A percentile compares a stretch with the other conserved stretches of the same genome.
phyloP scores from a whole-genome alignment of 2,113 vertebrate genomes.

The Anhinga anhinga region DNA sequence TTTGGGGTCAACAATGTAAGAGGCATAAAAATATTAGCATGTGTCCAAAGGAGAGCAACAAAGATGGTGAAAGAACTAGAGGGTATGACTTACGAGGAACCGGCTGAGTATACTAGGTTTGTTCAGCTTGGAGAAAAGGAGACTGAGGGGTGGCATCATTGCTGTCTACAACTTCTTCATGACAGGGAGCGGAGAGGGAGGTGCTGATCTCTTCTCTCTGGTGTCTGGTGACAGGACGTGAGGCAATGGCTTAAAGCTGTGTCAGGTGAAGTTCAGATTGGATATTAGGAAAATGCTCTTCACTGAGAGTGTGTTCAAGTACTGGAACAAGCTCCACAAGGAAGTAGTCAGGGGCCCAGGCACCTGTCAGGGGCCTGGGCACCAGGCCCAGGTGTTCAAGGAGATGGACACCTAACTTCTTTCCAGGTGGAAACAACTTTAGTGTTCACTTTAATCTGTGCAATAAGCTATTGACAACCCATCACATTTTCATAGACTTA shows the following conservation, averaged over 20 bases:
- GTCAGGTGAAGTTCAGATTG: background rate
- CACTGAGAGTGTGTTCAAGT: background rate
- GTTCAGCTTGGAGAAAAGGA: background rate
- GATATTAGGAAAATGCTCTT: background rate
- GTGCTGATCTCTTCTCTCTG: background rate
- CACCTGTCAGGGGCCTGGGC: too few species aligned
- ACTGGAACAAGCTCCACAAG: background rate
- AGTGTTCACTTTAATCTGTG: background rate
- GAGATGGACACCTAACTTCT: background rate
- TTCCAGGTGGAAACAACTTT: background rate
- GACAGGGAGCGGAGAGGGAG: fast-evolving
- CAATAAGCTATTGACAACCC: background rate
- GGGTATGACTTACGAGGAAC: background rate
- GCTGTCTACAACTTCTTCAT: background rate
- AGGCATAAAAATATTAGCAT: background rate
- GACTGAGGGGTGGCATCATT: background rate
- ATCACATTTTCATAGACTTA: background rate
- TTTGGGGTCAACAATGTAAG: background rate
- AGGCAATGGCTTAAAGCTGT: background rate
- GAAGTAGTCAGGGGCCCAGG: background rate
- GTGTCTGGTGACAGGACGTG: background rate
- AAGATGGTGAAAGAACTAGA: background rate
- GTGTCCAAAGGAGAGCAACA: background rate
- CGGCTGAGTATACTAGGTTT: background rate
- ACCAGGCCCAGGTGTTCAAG: background rate